Base-by-base conservation (phyloP, 2,113 vertebrate species). In the Morone chrysops region DNA sequence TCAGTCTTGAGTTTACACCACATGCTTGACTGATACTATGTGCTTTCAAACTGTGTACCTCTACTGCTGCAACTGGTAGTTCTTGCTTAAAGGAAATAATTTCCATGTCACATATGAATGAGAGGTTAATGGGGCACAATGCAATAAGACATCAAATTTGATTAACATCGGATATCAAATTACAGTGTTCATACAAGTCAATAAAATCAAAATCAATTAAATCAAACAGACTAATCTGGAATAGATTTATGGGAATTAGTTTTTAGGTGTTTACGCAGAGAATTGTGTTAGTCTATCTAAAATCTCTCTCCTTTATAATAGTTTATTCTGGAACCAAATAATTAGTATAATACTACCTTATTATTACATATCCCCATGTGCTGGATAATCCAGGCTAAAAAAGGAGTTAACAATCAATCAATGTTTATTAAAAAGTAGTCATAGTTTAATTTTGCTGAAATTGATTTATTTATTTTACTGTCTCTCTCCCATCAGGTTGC, bases 401-500 rank as follows among this genome's bases (percentile, higher is more conserved):
- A 41, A 48, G 5, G 5, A 18, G 16, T 11, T 63, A 51, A 31
- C 13, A 22, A n/a, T 66, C 9, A 48, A 13, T 82, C 47, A 48
- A 16, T 43, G 31, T 31, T 31, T 31, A 31, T 31, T 31, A 31
- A 31, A 31, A 31, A 31, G 31, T 31, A 31, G 31, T 31, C 31
- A 31, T 31, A 31, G 31, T 31, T 31, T 31, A n/a, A 56, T 22
- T 5, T n/a, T 22, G 25, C 2, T 43, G 2, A 17, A 10, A 45
- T 57, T 62, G 60, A 68, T 82, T 40, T 5, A 57, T 51, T 77
- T n/a, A 36, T 77, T 41, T 67, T 47, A 13, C 65, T 77, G 22
- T 66, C 10, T 85, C 6, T 85, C 56, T 77, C 69, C 11, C 70
- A 75, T 74, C 85, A 99, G 98, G 98, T 99, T 87, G 98, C 98